Evolutionary conservation across 92 coral and sea anemone genomes (phyloP).

Genomic region (Paramuricea clavata): DNA sequence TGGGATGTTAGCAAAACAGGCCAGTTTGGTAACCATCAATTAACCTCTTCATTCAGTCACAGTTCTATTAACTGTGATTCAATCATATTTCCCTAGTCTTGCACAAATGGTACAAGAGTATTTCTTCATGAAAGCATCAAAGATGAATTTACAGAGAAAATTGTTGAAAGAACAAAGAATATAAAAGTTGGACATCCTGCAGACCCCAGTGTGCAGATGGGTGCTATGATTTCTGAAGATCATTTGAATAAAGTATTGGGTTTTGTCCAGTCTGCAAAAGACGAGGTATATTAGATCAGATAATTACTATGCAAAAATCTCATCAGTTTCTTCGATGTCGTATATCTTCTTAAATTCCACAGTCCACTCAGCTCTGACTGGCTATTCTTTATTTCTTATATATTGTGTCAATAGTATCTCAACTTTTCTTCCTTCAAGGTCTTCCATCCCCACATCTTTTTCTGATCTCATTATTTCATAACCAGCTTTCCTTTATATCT

Average conservation of each 20-base stretch:
- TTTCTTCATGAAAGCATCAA: slow-evolving; percentile 89
- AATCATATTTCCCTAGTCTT: slow-evolving; percentile 77
- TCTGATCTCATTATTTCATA: not conserved
- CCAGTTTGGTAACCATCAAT: no score
- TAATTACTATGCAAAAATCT: not conserved
- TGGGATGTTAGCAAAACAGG: no score
- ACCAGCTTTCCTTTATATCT: not conserved
- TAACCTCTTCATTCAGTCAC: no score
- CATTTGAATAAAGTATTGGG: slow-evolving; percentile 84
- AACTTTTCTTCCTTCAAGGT: not conserved
- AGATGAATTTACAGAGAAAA: slow-evolving; percentile 76
- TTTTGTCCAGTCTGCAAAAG: slow-evolving; percentile 82
- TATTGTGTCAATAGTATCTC: not conserved
- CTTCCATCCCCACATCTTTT: not conserved
- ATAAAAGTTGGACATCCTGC: slow-evolving; percentile 95
- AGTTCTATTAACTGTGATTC: no score
- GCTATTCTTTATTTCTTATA: not conserved
- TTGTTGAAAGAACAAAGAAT: slow-evolving; percentile 83
- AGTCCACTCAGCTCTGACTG: no score
- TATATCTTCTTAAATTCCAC: no score
- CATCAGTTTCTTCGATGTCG: no score
- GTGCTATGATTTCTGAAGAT: slow-evolving; percentile 85
- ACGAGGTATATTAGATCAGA: slow-evolving; percentile 69
- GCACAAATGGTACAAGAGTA: slow-evolving; percentile 96
- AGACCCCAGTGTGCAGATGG: slow-evolving; percentile 92